These are phyloP conservation scores for Esox lucius DNA, from an alignment of 2,797 vertebrate species.

Conservation along the genomic window DNA sequence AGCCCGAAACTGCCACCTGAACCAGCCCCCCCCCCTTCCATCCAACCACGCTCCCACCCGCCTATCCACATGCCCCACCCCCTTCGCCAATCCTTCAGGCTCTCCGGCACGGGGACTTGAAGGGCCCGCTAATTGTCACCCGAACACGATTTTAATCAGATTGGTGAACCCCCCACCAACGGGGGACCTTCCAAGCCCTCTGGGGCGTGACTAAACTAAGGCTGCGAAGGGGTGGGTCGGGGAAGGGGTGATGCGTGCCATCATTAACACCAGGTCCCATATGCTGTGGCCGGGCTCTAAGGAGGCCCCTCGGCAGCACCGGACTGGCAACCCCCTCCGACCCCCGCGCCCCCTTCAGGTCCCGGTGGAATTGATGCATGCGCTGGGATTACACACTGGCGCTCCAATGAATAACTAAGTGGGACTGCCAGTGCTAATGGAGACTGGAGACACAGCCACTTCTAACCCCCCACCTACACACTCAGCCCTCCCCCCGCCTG, in stretches of 20 bases:
- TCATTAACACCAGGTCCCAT: conserved; percentile 92
- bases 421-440: conserved; percentile 41
- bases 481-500: neutral
- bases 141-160: conserved; percentile 97
- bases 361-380: conserved; percentile 49
- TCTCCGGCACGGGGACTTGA: conserved; percentile 71
- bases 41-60: conserved; percentile 34
- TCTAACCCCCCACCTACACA: neutral
- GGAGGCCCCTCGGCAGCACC: neutral
- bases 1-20: conserved; percentile 86
- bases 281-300: conserved; percentile 85
- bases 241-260: conserved; percentile 79
- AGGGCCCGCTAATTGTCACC: conserved; percentile 92
- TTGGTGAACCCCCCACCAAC: conserved; percentile 63
- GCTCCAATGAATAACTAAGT: conserved; percentile 66
- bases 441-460: neutral
- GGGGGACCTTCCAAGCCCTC: conserved; percentile 52
- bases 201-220: conserved; percentile 82
- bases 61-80: conserved; percentile 34
- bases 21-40: conserved; percentile 52
- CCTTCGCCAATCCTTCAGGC: conserved; percentile 62
- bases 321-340: conserved; percentile 9
- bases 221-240: conserved; percentile 51
- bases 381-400: conserved; percentile 45
- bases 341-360: conserved; percentile 39